Percentiles rank a stretch among this genome's conserved stretches.
Conservation (phyloP, 2,888 invertebrate genomes). For the Plutella xylostella region DNA sequence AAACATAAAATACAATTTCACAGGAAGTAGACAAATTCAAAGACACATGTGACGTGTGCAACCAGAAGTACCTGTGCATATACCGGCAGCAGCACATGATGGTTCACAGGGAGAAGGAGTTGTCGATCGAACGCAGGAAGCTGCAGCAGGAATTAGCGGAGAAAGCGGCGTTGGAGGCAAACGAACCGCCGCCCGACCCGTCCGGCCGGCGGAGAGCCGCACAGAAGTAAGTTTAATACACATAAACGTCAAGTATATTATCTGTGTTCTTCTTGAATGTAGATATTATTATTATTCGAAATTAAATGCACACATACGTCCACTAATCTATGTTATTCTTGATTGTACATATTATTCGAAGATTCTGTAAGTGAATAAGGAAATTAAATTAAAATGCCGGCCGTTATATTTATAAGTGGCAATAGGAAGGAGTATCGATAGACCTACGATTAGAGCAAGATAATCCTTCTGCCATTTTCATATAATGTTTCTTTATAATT, state of each 20-base stretch:
- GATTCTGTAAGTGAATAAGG: too few relatives aligned
- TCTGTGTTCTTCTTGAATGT: too few relatives aligned
- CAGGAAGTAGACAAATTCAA: conserved; percentile 60
- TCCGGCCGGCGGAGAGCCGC: conserved; percentile 40
- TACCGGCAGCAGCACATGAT: conserved; percentile 71
- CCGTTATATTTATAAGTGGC: too few relatives aligned
- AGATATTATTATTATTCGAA: too few relatives aligned
- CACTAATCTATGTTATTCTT: too few relatives aligned
- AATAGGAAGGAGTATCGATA: too few relatives aligned
- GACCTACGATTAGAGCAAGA: too few relatives aligned
- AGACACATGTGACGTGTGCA: conserved; percentile 65
- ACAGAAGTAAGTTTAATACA: conserved; percentile 30
- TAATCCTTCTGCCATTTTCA: too few relatives aligned
- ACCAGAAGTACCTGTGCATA: conserved; percentile 55
- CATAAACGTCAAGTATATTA: neutral
- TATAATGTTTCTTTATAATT: too few relatives aligned
- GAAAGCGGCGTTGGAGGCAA: conserved; percentile 21
- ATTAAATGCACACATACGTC: too few relatives aligned
- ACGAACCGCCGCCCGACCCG: conserved; percentile 11
- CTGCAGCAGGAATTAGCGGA: conserved; percentile 15
- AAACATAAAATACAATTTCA: conserved; percentile 15
- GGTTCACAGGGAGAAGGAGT: conserved; percentile 43
- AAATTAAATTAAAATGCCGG: too few relatives aligned
- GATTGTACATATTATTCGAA: too few relatives aligned
- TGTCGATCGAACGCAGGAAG: conserved; percentile 23